These are phyloP conservation scores for Lampropteryx suffumata DNA, from an alignment of 2,888 invertebrate genomes.

Conservation along the genomic window DNA sequence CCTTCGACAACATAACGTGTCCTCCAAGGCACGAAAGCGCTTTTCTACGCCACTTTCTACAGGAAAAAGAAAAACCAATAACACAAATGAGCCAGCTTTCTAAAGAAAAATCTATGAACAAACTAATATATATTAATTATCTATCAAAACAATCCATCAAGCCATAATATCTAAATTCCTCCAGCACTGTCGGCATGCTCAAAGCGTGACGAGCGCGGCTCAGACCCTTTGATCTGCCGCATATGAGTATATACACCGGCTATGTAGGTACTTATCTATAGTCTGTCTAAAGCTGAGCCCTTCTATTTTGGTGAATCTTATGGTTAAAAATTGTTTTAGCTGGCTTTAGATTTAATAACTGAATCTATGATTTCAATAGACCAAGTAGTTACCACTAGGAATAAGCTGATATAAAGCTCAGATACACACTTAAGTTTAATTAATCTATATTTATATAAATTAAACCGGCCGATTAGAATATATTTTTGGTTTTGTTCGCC, in stretches of 20 bases:
- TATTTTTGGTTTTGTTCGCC: too few relatives aligned
- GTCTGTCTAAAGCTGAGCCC: conserved; percentile 44
- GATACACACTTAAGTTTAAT: too few relatives aligned
- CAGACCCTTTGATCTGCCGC: conserved; percentile 58
- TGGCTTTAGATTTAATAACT: conserved; percentile 11
- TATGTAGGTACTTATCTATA: conserved; percentile 33
- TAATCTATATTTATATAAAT: too few relatives aligned
- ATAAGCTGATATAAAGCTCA: too few relatives aligned
- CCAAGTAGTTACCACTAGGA: neutral
- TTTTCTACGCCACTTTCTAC: too few relatives aligned
- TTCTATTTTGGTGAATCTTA: conserved; percentile 53
- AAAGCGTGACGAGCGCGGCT: conserved; percentile 49
- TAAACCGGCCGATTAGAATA: too few relatives aligned
- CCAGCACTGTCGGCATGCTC: conserved; percentile 49
- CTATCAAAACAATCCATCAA: conserved; percentile 31
- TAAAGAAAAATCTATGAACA: too few relatives aligned
- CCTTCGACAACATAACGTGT: too few relatives aligned
- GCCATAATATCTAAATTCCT: conserved; percentile 33
- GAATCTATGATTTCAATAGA: conserved; percentile 5
- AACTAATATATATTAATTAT: conserved; percentile 9
- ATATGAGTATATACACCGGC: conserved; percentile 34
- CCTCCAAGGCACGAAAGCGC: too few relatives aligned
- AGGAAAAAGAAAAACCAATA: too few relatives aligned
- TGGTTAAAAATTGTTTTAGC: conserved; percentile 31
- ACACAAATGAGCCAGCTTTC: too few relatives aligned